Evolutionary conservation across 2,113 vertebrate species (phyloP).

Genomic region (Microcebus lehilahytsara): DNA sequence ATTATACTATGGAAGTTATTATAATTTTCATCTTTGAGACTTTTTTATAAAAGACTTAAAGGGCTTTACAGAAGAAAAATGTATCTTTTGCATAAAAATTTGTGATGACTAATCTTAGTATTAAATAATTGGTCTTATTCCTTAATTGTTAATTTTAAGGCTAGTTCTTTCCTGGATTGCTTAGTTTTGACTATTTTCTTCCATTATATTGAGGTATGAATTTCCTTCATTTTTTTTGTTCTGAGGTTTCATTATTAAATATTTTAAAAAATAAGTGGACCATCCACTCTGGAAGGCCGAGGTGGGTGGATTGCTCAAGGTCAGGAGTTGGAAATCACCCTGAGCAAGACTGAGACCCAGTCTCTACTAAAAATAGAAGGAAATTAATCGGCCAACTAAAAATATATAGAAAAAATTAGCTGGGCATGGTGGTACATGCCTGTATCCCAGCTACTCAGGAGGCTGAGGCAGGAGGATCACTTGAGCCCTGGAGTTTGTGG

Average conservation of each 20-base stretch:
- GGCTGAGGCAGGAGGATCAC: too few relatives aligned
- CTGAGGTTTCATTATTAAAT: constrained; percentile 47
- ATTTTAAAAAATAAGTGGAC: constrained; percentile 12
- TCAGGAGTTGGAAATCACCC: too few relatives aligned
- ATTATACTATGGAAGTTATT: constrained; percentile 16
- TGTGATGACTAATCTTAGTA: constrained; percentile 12
- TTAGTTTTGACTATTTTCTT: constrained; percentile 26
- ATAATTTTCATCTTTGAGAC: neutral
- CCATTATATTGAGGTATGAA: neutral
- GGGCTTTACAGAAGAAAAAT: constrained; percentile 19
- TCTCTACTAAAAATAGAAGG: too few relatives aligned
- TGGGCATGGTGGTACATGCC: too few relatives aligned
- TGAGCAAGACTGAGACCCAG: too few relatives aligned
- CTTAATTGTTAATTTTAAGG: constrained; percentile 52
- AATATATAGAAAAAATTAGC: too few relatives aligned
- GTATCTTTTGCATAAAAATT: neutral
- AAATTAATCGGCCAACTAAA: too few relatives aligned
- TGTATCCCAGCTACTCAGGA: too few relatives aligned
- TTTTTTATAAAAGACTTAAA: neutral
- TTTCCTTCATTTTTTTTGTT: constrained; percentile 45
- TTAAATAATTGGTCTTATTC: constrained; percentile 12
- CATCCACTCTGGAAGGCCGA: neutral
- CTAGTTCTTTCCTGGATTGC: constrained; percentile 23
- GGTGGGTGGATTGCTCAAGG: too few relatives aligned
- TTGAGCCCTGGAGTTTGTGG: too few relatives aligned